phyloP scores from a whole-genome alignment of 2,888 invertebrate genomes.

The Melinopterus prodromus region DNA sequence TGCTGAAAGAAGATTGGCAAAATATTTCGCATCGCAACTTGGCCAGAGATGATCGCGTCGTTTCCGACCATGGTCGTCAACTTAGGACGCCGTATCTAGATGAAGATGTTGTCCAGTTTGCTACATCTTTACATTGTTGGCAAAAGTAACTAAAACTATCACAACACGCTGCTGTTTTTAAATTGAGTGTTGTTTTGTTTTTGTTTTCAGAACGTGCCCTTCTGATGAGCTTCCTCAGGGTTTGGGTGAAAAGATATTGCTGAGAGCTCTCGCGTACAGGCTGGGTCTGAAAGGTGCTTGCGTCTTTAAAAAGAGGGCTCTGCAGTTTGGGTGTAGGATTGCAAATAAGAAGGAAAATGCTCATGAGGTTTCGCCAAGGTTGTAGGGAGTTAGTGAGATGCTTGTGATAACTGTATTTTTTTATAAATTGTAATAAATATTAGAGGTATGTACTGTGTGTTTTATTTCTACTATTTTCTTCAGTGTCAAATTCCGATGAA shows the following conservation, averaged over 20 bases:
- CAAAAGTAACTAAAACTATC: conserved; percentile 65
- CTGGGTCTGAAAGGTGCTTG: conserved; percentile 73
- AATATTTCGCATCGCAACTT: conserved; percentile 91
- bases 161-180: neutral
- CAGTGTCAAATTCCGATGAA: no score
- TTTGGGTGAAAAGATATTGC: conserved; percentile 91
- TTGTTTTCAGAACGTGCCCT: conserved; percentile 53
- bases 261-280: conserved; percentile 76
- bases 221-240: conserved; percentile 71
- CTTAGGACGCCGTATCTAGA: conserved; percentile 83
- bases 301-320: conserved; percentile 86
- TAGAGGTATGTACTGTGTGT: no score
- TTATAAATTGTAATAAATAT: neutral
- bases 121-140: conserved; percentile 71
- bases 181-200: neutral
- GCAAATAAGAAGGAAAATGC: conserved; percentile 92
- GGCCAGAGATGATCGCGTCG: conserved; percentile 93
- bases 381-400: conserved; percentile 29
- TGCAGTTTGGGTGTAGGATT: conserved; percentile 97
- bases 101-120: conserved; percentile 73
- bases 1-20: conserved; percentile 76
- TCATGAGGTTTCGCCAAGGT: conserved; percentile 70
- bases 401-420: neutral
- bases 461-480: no score
- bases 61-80: conserved; percentile 88